A percentile compares a stretch with the other conserved stretches of the same genome.
These are phyloP conservation scores for Caenorhabditis sp. DNA, from an alignment of 2,888 invertebrate genomes.

Conservation along the genomic window DNA sequence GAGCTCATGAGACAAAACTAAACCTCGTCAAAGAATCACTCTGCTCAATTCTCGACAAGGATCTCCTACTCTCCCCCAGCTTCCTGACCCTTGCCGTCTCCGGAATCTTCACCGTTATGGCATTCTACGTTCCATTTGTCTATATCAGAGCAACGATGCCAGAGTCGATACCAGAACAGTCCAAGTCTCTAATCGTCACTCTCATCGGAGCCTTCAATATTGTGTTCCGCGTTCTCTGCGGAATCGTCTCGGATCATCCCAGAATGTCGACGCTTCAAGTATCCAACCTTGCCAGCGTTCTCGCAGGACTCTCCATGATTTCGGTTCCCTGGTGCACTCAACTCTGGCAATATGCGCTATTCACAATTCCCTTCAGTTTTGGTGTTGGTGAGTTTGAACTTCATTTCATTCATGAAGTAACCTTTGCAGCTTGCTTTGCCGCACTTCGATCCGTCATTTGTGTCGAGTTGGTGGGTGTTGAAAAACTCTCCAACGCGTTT, in stretches of 20 bases:
- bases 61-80: too few species aligned
- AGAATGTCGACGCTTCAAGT: conserved; percentile 91
- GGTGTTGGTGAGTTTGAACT: too few species aligned
- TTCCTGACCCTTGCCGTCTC: too few species aligned
- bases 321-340: conserved; percentile 84
- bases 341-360: conserved; percentile 86
- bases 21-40: too few species aligned
- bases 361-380: too few species aligned
- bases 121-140: too few species aligned
- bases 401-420: too few species aligned
- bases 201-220: conserved; percentile 95
- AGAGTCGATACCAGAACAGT: conserved; percentile 68
- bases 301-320: conserved; percentile 93
- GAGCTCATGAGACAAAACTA: too few species aligned
- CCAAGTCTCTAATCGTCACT: conserved; percentile 81
- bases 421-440: conserved; percentile 91
- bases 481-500: conserved; percentile 85
- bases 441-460: conserved; percentile 88
- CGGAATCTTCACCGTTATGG: too few species aligned
- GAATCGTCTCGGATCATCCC: conserved; percentile 87
- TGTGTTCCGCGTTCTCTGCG: conserved; percentile 91
- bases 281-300: conserved; percentile 92
- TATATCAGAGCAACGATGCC: neutral
- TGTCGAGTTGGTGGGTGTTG: conserved; percentile 85
- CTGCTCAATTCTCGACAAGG: too few species aligned